A percentile compares a stretch with the other conserved stretches of the same genome.
Conservation (phyloP, 2,797 vertebrate genomes). For the Austrolebias charrua region DNA sequence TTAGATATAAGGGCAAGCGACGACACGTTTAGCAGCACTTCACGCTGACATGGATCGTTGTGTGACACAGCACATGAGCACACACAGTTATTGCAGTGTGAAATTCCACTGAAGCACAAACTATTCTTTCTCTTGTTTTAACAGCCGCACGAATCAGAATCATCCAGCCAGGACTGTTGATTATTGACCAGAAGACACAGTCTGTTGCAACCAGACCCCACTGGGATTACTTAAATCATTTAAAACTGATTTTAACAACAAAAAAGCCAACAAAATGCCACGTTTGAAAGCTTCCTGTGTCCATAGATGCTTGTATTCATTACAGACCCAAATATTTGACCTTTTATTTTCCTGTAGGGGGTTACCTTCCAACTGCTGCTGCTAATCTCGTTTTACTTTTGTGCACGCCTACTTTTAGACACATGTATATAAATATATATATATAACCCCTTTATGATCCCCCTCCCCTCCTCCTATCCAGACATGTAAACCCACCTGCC, state of each 20-base stretch:
- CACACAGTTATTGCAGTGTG: background rate
- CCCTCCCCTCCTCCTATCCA: constrained; percentile 38
- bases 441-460: constrained; percentile 26
- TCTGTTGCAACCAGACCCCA: constrained; percentile 2
- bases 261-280: constrained; percentile 19
- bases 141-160: too few species aligned
- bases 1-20: constrained; percentile 47
- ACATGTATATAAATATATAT: constrained; percentile 28
- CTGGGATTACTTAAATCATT: constrained; percentile 6
- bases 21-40: constrained; percentile 35
- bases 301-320: constrained; percentile 30
- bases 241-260: constrained; percentile 16
- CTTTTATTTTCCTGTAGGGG: constrained; percentile 26
- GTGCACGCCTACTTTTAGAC: constrained; percentile 20
- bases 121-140: background rate
- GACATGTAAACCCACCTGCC: constrained; percentile 79
- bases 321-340: constrained; percentile 49
- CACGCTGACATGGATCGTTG: constrained; percentile 30
- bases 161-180: too few species aligned
- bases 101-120: background rate
- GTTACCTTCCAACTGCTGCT: constrained; percentile 36
- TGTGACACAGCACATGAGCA: constrained; percentile 21
- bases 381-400: constrained; percentile 25
- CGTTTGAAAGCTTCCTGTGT: constrained; percentile 5
- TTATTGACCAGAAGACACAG: too few species aligned